These are phyloP conservation scores for Conopomorpha cramerella DNA, from an alignment of 1,140 invertebrate genomes.

Conservation along the genomic window DNA sequence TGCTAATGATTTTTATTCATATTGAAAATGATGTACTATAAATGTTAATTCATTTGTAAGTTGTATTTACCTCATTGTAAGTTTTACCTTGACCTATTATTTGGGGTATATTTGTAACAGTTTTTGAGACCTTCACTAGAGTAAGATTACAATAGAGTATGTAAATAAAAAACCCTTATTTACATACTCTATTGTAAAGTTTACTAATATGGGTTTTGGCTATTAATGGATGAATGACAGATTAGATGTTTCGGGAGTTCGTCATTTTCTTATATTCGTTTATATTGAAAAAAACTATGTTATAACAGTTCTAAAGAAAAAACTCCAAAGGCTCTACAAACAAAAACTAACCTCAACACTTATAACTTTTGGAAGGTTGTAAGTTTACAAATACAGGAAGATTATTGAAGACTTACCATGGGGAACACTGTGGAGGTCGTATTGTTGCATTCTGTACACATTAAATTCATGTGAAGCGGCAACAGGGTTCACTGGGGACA, in stretches of 20 bases:
- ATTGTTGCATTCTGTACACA: constrained; percentile 82
- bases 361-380: constrained; percentile 20
- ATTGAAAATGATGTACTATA: background rate
- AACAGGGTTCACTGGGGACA: constrained; percentile 81
- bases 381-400: constrained; percentile 18
- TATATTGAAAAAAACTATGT: background rate
- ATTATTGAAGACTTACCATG: constrained; percentile 69
- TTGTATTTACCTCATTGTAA: no score
- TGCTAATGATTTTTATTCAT: background rate
- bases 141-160: no score
- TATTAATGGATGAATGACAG: no score
- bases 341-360: constrained; percentile 38
- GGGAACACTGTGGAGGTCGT: constrained; percentile 83
- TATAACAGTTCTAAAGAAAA: background rate
- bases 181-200: no score
- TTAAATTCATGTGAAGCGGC: constrained; percentile 84
- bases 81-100: no score
- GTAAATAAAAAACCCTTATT: no score
- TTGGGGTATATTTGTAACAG: no score
- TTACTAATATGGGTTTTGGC: no score
- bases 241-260: background rate
- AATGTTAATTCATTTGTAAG: no score
- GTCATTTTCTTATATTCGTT: background rate
- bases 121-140: no score
- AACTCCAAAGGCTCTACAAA: background rate